Base-by-base conservation (phyloP, 2,113 vertebrate species). In the Sardina pilchardus region DNA sequence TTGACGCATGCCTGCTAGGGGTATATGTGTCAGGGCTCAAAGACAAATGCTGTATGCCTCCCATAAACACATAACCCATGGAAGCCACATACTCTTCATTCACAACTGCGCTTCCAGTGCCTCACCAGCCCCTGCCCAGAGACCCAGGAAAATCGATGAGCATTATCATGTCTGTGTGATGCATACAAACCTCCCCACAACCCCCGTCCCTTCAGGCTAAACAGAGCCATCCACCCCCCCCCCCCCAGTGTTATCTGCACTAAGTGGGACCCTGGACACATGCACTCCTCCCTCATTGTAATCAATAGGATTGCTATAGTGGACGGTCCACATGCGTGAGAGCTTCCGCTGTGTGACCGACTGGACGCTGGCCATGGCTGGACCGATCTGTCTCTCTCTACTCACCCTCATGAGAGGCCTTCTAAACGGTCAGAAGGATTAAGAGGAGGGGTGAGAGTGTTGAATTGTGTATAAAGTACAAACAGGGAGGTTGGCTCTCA, bases 81-180 rank as follows among this genome's bases (percentile, higher is more conserved):
- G 30, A 5, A 34, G 36, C 71, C 26, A 36, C 71, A 78, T 34
- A 34, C 14, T 16, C 34, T 34, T 5, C 71, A 36, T 78, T 78
- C 71, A 34, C 71, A 78, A 78, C 26, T 17, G 9, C 3, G 14
- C 71, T 14, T 36, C 34, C 30, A 34, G 71, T 36, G 30, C 30
- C 71, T 78, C 26, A 14, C 12, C 53, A 59, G 4, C 19, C 53
- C 53, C 71, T 2, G 26, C 2, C 71, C 71, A 75, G 26, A 36
- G 30, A 14, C 71, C 34, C 71, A 78, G 71, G 16, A 42, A 78
- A 78, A 78, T 78, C 34, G 71, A 78, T 78, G 71, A 36, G 71
- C 71, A 78, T 78, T 78, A 78, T 78, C 30, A 78, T 36, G 71
- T 78, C 71, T 4, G 71, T 78, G 71, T 78, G 71, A 78, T 78